Percentiles rank a stretch among this genome's conserved stretches.
Evolutionary conservation across 2,113 vertebrate species (phyloP).

Genomic region (Sakesphorus luctuosus): DNA sequence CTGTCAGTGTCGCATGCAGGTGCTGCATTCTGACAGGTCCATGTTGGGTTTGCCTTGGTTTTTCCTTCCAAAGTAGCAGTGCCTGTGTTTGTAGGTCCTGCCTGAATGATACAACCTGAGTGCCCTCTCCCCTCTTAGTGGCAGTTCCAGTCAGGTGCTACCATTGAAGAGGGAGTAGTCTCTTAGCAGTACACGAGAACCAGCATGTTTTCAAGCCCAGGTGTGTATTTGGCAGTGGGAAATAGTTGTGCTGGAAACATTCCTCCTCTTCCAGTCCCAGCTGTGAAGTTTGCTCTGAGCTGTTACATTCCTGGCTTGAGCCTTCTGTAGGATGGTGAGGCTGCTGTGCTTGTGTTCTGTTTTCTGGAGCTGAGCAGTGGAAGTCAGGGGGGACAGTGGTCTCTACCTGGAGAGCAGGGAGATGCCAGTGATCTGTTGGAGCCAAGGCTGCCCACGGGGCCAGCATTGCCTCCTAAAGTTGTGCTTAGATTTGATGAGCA

Average conservation of each 20-base stretch:
- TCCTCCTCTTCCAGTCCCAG: not conserved
- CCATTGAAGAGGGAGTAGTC: accelerated
- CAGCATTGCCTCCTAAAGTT: accelerated
- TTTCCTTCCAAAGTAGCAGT: too few species aligned
- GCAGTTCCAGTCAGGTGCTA: accelerated
- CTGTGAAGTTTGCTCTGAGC: not conserved
- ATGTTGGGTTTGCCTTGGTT: not conserved
- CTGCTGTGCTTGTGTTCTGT: not conserved
- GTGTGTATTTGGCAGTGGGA: not conserved
- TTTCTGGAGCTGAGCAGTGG: slow-evolving; percentile 6
- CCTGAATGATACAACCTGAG: accelerated
- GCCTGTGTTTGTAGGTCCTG: not conserved
- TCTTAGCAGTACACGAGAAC: accelerated
- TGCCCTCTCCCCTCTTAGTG: not conserved
- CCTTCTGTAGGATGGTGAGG: not conserved
- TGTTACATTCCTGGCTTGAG: not conserved
- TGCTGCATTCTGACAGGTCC: not conserved
- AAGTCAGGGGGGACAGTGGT: accelerated
- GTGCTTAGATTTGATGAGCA: accelerated
- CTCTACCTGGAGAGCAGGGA: accelerated
- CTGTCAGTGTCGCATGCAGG: accelerated
- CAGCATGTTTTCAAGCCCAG: not conserved
- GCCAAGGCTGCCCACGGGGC: accelerated
- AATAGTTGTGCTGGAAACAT: not conserved
- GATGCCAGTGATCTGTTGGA: accelerated